Evolutionary conservation across 2,797 vertebrate species (phyloP), one percentile per base, ranked within the genome.

Genomic region (Callimico goeldii): DNA sequence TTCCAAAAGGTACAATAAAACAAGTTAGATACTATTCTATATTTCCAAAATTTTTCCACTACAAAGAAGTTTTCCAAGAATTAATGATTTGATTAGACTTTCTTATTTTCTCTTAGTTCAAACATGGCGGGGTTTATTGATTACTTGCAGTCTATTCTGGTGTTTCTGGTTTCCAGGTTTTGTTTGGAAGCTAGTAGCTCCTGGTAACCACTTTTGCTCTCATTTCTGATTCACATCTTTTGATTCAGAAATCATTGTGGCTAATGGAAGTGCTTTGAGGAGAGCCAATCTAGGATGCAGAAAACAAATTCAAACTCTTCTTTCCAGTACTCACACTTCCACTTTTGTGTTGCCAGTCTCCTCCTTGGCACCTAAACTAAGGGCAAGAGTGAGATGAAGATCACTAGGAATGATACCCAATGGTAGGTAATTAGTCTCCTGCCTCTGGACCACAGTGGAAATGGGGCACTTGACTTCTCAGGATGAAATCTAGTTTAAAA

Each of bases 1-100:
- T 90, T 97, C 80, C 76, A 98, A 98, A 91, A 95, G 85, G 86
- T 97, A 97, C 88, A 97, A 94, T 88, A 95, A 97, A 97, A 95
- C 77, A 88, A 97, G 84, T 97, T 86, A 39, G 95, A 94, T 33
- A 48, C 79, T 97, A 20, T 6, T 48, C 79, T 97, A 26, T 92
- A 94, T 94, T 94, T 95, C 57, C 86, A 58, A 96, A 76, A 36
- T 11, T 70, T 95, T 88, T 97, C 24, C 58, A 94, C 46, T 89
- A 91, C 77, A 87, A 93, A 91, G 82, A 90, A 70, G 19, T 95
- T 97, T 97, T 87, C 80, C 91, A 96, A 72, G 19, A 83, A 79
- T 61, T 85, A 95, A 72, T 92, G 73, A 83, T 92, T 64, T 88
- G 33, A 95, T 86, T 88, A 92, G 50, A 90, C 13, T 84, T 90